Conservation (phyloP, 2,888 invertebrate genomes). For the Hirudinaria manillensis region DNA sequence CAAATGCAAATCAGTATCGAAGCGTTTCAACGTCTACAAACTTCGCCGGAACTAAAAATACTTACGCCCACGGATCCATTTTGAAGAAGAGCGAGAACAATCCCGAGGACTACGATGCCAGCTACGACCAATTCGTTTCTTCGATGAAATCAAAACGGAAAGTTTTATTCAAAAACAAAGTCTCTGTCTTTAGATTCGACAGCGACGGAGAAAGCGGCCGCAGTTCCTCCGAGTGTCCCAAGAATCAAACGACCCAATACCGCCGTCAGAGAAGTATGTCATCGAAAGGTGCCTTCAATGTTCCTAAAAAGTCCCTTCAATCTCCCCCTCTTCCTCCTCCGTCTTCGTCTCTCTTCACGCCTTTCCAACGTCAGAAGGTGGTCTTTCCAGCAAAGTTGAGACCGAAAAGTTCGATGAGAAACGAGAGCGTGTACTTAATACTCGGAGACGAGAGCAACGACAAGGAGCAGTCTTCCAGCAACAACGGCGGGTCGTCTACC, state of each 20-base stretch:
- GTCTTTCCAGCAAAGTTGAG: background rate
- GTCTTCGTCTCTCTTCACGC: background rate
- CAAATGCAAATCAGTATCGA: background rate
- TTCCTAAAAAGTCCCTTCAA: background rate
- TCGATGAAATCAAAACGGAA: slow-evolving; percentile 8
- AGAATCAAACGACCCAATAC: background rate
- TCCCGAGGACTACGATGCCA: background rate
- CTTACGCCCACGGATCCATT: slow-evolving; percentile 1
- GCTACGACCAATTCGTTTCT: background rate
- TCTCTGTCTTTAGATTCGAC: slow-evolving; percentile 32
- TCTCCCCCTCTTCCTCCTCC: background rate
- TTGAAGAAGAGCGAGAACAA: background rate
- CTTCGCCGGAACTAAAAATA: background rate
- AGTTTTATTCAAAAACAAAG: slow-evolving; percentile 31
- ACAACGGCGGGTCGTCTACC: background rate
- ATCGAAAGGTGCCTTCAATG: too few relatives aligned
- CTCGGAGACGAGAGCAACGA: background rate
- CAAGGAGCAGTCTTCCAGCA: background rate
- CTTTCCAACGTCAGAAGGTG: background rate
- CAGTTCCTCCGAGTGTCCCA: slow-evolving; percentile 27
- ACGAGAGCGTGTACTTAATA: background rate
- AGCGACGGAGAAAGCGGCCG: slow-evolving; percentile 30
- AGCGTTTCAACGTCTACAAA: background rate
- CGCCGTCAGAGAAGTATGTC: background rate
- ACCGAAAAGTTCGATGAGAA: background rate